Base-by-base conservation (phyloP, 2,888 invertebrate genomes). In the Neocrepidodera transversa region DNA sequence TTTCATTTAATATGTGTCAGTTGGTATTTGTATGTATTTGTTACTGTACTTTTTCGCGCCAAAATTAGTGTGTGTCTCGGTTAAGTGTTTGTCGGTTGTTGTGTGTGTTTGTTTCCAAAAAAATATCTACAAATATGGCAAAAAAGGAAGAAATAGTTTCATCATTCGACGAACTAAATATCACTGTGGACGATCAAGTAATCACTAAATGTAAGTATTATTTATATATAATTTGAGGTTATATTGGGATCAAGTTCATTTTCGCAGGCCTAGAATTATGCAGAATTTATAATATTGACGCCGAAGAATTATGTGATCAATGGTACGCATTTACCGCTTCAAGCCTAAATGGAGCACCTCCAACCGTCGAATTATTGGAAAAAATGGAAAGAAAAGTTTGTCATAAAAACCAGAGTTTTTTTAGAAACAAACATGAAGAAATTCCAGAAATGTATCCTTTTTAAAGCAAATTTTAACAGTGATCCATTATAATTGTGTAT, bases 271-370 rank as follows among this genome's bases (percentile, higher is more conserved):
- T 86, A 71, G 86, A 85, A 76, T 79, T 91, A 66, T 89, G 90
- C 74, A 77, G 81, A 64, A 82, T 82, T 51, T 86, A 90, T 75
- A 80, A 83, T 69, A 79, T 90, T 48, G 83, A 83, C 64, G 86
- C 89, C 32, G 88, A 87, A 74, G 86, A 87, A 71, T 86, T 92
- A 68, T 88, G 87, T 50, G 88, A 90, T 74, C 85, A 87, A 81
- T 93, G 92, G 92, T 85, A 89, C 81, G 91, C 92, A 14, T 92
- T 86, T 76, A 87, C 87, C 69, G 81, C 88, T 55, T 87, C 89
- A 26, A 80, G 87, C 73, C 78, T 86, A 64, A 82, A 84, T 67
- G 87, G 86, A 28, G 84, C 84, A 0, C 80, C 85, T 26, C 87
- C 90, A 17, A 85, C 84, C 49, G 63, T 85, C 23, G 84, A 85